These are phyloP conservation scores for Willisornis vidua DNA, from an alignment of 2,113 vertebrate genomes.

Conservation along the genomic window DNA sequence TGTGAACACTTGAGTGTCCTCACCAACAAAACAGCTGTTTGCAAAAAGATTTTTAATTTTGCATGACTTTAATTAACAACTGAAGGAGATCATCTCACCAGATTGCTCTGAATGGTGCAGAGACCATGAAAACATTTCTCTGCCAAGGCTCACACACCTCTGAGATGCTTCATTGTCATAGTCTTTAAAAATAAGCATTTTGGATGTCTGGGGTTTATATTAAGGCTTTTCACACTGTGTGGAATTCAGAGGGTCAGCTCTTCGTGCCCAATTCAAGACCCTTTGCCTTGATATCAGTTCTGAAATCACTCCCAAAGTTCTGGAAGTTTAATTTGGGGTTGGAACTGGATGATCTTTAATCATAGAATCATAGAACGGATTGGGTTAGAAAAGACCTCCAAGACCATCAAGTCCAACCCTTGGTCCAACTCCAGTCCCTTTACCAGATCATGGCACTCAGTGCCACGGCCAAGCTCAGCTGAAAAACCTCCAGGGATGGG, in stretches of 20 bases:
- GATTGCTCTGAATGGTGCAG: neutral
- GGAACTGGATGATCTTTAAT: neutral
- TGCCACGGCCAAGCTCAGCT: no score
- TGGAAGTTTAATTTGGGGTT: neutral
- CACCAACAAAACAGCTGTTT: neutral
- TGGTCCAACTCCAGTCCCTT: no score
- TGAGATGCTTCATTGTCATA: neutral
- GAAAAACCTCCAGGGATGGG: no score
- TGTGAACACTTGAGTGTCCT: neutral
- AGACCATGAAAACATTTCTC: neutral
- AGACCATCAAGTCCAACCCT: no score
- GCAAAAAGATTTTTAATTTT: neutral
- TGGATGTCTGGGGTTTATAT: neutral
- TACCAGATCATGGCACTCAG: no score
- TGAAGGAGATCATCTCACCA: neutral
- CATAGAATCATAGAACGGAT: no score
- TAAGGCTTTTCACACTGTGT: neutral
- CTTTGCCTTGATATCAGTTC: neutral
- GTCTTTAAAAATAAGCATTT: neutral
- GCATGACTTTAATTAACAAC: conserved; percentile 4
- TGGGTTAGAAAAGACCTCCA: no score
- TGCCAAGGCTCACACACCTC: neutral
- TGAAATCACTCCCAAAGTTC: neutral
- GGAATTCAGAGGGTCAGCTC: neutral
- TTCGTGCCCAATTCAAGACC: neutral